Conservation (phyloP, 1,140 invertebrate species). For the Octopus bimaculoides region DNA sequence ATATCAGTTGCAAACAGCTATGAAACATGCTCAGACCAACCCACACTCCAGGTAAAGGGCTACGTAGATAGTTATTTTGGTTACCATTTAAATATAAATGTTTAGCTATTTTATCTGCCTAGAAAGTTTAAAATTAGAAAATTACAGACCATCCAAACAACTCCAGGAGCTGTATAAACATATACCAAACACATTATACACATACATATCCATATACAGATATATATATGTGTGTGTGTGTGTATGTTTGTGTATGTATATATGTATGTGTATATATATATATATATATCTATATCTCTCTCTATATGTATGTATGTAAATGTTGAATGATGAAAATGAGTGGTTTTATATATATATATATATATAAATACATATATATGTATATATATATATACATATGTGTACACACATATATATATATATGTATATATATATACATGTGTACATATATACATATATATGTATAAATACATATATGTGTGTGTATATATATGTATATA, state of each 20-base stretch:
- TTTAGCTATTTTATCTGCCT: too few relatives aligned
- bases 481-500: neutral
- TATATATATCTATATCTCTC: neutral
- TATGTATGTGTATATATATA: neutral
- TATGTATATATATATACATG: neutral
- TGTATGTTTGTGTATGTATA: neutral
- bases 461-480: neutral
- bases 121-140: too few relatives aligned
- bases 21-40: too few relatives aligned
- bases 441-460: neutral
- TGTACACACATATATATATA: neutral
- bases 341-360: neutral
- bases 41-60: too few relatives aligned
- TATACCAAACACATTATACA: neutral
- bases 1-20: too few relatives aligned
- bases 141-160: too few relatives aligned
- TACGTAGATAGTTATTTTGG: too few relatives aligned
- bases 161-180: neutral
- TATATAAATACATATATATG: neutral
- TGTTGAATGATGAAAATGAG: too few relatives aligned
- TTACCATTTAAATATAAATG: too few relatives aligned
- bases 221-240: neutral
- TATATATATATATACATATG: neutral
- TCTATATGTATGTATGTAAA: neutral
- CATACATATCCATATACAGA: neutral